phyloP scores from a whole-genome alignment of 2,888 invertebrate genomes.

The Tachina grossa region DNA sequence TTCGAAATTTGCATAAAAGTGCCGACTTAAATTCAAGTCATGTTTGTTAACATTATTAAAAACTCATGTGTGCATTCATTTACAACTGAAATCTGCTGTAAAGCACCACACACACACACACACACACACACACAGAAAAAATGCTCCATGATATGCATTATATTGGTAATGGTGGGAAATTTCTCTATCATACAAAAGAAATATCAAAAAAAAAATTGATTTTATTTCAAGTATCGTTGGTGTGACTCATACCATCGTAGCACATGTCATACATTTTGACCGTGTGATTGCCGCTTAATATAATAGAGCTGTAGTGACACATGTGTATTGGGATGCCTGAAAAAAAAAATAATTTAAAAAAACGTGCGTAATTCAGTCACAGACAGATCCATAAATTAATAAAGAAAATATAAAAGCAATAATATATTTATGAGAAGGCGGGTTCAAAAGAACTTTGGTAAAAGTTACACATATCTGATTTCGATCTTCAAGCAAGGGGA shows the following conservation, averaged over 20 bases:
- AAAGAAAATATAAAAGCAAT: constrained; percentile 11
- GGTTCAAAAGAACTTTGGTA: not conserved
- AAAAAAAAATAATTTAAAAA: constrained; percentile 22
- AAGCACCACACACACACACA: too few species aligned
- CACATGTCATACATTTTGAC: too few species aligned
- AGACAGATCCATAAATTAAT: constrained; percentile 62
- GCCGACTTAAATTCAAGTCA: constrained; percentile 46
- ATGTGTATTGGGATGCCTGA: not conserved
- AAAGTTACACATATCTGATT: not conserved
- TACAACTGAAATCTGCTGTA: constrained; percentile 27
- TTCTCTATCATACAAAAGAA: too few species aligned
- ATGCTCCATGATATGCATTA: too few species aligned
- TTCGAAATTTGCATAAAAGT: constrained; percentile 49
- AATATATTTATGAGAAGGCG: not conserved
- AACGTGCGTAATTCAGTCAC: constrained; percentile 61
- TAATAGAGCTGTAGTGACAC: constrained; percentile 16
- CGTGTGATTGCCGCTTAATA: not conserved
- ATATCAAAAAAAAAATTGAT: too few species aligned
- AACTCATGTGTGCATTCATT: not conserved
- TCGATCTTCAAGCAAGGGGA: not conserved
- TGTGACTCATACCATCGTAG: too few species aligned
- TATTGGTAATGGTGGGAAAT: too few species aligned
- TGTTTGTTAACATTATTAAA: constrained; percentile 38
- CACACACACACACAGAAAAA: too few species aligned
- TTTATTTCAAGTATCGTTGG: too few species aligned